phyloP scores from a whole-genome alignment of 2,113 vertebrate species.

The Peucedramus taeniatus region DNA sequence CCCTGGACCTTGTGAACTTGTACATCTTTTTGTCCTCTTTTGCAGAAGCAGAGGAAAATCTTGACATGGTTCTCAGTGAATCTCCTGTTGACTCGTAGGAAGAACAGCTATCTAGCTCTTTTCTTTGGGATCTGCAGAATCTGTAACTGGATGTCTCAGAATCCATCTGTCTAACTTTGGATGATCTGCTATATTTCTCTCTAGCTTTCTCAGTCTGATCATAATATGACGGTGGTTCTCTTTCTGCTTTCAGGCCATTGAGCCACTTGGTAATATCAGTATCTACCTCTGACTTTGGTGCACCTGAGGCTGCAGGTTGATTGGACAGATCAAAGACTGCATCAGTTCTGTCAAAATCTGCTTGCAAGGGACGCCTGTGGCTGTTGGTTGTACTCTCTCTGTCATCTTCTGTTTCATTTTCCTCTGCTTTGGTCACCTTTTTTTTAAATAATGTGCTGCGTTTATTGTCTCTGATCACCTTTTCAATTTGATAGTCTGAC shows the following conservation, averaged over 20 bases:
- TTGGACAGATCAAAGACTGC: constrained; percentile 51
- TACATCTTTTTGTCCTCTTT: constrained; percentile 58
- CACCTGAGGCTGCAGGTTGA: constrained; percentile 30
- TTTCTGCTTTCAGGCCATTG: constrained; percentile 76
- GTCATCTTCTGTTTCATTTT: constrained; percentile 51
- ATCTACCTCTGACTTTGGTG: constrained; percentile 55
- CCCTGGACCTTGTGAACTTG: constrained; percentile 62
- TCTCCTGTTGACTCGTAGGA: constrained; percentile 60
- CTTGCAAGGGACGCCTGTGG: background rate
- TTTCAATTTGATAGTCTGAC: constrained; percentile 85
- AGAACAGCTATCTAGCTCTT: constrained; percentile 61
- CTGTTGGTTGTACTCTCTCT: constrained; percentile 41
- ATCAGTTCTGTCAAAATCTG: constrained; percentile 46
- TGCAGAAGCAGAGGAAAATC: constrained; percentile 69
- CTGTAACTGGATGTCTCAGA: constrained; percentile 77
- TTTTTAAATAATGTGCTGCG: constrained; percentile 95
- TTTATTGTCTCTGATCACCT: constrained; percentile 87
- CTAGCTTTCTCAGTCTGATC: constrained; percentile 61
- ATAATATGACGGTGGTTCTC: constrained; percentile 57
- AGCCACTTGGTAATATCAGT: constrained; percentile 84
- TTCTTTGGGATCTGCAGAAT: constrained; percentile 72
- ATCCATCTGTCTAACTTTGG: constrained; percentile 56
- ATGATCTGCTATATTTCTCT: constrained; percentile 66
- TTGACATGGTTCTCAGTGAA: constrained; percentile 60
- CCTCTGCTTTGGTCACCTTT: constrained; percentile 81